phyloP scores from a whole-genome alignment of 2,888 invertebrate genomes.

The Baronia brevicornis region DNA sequence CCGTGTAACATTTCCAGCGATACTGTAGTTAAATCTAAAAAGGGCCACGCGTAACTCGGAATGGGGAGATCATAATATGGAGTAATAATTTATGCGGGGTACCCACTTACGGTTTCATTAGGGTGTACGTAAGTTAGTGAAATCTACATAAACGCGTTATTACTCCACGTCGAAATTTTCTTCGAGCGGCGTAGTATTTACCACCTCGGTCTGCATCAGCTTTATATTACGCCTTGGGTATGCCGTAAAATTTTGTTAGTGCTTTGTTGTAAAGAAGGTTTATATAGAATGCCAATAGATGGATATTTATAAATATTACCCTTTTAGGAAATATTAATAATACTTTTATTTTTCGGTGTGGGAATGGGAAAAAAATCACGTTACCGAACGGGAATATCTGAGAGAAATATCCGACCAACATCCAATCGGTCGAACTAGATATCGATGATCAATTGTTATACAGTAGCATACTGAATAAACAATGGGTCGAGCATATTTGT shows the following conservation, averaged over 20 bases:
- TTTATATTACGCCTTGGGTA: slow-evolving; percentile 26
- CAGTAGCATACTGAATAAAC: no score
- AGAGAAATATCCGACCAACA: no score
- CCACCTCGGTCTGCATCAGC: slow-evolving; percentile 20
- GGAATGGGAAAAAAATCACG: no score
- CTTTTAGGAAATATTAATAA: no score
- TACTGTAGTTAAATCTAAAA: slow-evolving; percentile 28
- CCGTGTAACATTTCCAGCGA: slow-evolving; percentile 33
- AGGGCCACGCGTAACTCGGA: slow-evolving; percentile 30
- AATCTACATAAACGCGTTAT: slow-evolving; percentile 60
- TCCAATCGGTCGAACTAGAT: no score
- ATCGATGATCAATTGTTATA: no score
- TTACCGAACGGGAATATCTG: no score
- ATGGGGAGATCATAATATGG: slow-evolving; percentile 39
- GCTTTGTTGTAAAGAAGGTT: slow-evolving; percentile 21
- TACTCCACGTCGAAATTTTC: slow-evolving; percentile 40
- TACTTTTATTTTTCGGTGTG: no score
- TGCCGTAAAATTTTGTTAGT: slow-evolving; percentile 31
- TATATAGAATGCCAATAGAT: slow-evolving; percentile 16
- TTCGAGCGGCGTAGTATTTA: slow-evolving; percentile 29
- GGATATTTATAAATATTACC: slow-evolving; percentile 14
- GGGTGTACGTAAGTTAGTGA: slow-evolving; percentile 47
- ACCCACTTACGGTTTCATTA: slow-evolving; percentile 56
- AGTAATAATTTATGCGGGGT: slow-evolving; percentile 51
- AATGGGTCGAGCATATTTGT: no score